Base-by-base conservation (phyloP, 2,797 vertebrate species). In the Lacerta viridis region DNA sequence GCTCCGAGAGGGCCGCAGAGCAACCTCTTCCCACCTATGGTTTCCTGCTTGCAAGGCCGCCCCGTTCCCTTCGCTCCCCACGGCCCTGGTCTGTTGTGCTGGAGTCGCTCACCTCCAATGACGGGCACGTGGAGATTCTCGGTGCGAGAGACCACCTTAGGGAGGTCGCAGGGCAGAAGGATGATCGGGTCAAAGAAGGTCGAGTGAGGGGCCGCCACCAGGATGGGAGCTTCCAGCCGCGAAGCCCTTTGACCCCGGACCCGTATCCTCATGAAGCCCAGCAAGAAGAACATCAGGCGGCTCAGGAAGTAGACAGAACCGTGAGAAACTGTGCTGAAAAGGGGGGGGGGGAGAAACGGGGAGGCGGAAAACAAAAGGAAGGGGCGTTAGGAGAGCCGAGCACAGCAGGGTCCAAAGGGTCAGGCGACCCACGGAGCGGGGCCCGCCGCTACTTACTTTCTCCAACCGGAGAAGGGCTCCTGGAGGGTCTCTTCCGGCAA, bases 151-250 rank as follows among this genome's bases (percentile, higher is more conserved):
- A 99, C 98, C 89, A 98, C 98, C 0, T 97, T 98, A 0, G 98
- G 95, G 61, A 99, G 96, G 86, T 98, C 96, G 59, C 97, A 94
- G 0, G 93, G 90, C 80, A 95, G 94, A 39, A 98, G 94, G 27
- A 98, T 96, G 94, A 98, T 92, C 93, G 98, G 98, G 95, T 99
- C 98, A 93, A 99, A 94, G 92, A 98, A 99, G 89, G 97, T 93
- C 50, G 98, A 98, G 95, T 99, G 98, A 2, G 98, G 98, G 0
- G 98, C 98, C 2, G 98, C 98, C 43, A 98, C 98, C 90, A 99
- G 94, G 84, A 99, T 95, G 0, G 98, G 98, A 0, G 98, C 98
- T 91, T 98, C 97, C 87, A 96, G 96, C 85, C 97, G 92, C 11
- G 96, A 95, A 0, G 98, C 98, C 83, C 95, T 93, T 20, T 96